Base-by-base conservation (phyloP, 2,113 vertebrate genomes). In the Pao palembangensis region DNA sequence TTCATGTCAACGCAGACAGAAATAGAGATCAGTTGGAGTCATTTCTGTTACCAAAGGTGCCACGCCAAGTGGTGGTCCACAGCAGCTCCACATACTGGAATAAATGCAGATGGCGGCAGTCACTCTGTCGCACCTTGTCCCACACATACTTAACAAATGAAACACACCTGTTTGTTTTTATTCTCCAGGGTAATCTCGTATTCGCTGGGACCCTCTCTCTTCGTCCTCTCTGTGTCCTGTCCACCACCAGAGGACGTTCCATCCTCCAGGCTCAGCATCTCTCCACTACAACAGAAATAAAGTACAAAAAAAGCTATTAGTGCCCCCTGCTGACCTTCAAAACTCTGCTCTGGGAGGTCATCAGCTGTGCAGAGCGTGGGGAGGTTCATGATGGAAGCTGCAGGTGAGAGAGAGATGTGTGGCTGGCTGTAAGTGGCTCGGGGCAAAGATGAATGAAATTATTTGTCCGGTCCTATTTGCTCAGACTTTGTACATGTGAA, bases 171-270 rank as follows among this genome's bases (percentile, higher is more conserved):
- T 57, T 89, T 89, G 75, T 85, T 89, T 79, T 88, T 89, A 51
- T 85, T 89, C 68, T 89, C 87, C 61, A 89, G 63, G 58, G 28
- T 67, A 70, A 87, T 87, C 57, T 89, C 88, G 6, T 89, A 89
- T 51, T 89, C 86, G 31, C 88, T 89, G 34, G 88, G 86, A n/a
- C 88, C 88, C 52, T 89, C 88, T 76, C 88, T 82, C 64, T 85
- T 87, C 61, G 70, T 68, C 19, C 67, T 81, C 64, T 88, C 85
- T 34, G 69, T 68, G 51, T 88, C 78, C 63, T 78, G 79, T 78
- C 75, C 66, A 20, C 84, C 50, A n/a, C 76, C 63, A 51, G 84
- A 82, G 65, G 86, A 84, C 21, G 79, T 76, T 18, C 85, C 86
- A 68, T 81, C 88, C 78, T 89, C 85, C 71, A 89, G 82, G 61